phyloP scores from a whole-genome alignment of 2,888 invertebrate species.

The Euzetes globulus region DNA sequence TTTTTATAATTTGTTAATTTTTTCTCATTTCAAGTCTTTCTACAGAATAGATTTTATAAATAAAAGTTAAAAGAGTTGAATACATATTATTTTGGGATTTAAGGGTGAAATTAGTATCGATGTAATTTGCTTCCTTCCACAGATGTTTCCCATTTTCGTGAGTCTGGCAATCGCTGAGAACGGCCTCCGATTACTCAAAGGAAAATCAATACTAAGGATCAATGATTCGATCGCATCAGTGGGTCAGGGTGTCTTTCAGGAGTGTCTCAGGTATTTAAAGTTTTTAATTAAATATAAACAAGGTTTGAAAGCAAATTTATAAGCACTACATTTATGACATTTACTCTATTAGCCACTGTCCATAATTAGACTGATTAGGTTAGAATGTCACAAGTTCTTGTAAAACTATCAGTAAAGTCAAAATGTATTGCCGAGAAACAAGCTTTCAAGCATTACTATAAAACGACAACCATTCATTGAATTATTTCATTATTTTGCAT shows the following conservation, averaged over 20 bases:
- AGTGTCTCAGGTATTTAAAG: slow-evolving; percentile 60
- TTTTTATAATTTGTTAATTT: too few relatives aligned
- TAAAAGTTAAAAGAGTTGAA: background rate
- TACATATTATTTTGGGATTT: background rate
- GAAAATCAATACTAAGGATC: slow-evolving; percentile 60
- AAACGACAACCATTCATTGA: too few relatives aligned
- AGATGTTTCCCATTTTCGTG: slow-evolving; percentile 47
- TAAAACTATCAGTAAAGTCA: too few relatives aligned
- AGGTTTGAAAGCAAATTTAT: background rate
- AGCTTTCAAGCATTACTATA: too few relatives aligned
- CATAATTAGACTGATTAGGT: too few relatives aligned
- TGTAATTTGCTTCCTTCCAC: slow-evolving; percentile 25
- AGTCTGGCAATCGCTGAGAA: slow-evolving; percentile 57
- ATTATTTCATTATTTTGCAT: too few relatives aligned
- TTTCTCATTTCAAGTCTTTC: too few relatives aligned
- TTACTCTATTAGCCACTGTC: too few relatives aligned
- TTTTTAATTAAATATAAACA: background rate
- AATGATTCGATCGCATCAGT: slow-evolving; percentile 71
- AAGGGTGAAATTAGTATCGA: background rate
- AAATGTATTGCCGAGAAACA: too few relatives aligned
- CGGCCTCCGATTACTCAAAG: slow-evolving; percentile 57
- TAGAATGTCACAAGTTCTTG: too few relatives aligned
- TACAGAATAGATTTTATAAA: background rate
- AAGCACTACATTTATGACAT: too few relatives aligned
- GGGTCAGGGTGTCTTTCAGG: slow-evolving; percentile 64